Percentiles rank a stretch among this genome's conserved stretches.
Conservation (phyloP, 2,797 vertebrate species). For the Euphonia xanthogaster region DNA sequence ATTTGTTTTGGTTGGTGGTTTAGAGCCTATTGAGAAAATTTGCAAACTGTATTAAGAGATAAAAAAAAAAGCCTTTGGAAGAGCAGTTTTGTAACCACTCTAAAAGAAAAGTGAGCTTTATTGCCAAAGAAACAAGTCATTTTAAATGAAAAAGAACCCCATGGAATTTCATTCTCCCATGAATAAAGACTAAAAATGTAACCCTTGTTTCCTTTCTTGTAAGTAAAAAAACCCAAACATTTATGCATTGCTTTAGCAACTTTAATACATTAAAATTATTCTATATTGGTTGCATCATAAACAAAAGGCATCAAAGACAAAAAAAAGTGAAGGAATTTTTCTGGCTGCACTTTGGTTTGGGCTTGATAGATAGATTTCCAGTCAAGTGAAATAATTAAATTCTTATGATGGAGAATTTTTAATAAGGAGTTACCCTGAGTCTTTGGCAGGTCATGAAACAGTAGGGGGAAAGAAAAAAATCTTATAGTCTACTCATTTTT, state of each 20-base stretch:
- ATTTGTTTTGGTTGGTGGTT: not conserved
- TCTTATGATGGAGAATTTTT: not conserved
- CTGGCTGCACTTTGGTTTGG: not conserved
- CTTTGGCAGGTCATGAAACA: not conserved
- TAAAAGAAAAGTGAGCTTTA: not conserved
- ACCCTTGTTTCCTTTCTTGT: not conserved
- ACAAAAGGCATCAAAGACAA: not conserved
- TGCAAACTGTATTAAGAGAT: not conserved
- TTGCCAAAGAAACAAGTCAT: not conserved
- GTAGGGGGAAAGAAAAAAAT: not conserved
- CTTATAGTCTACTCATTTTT: not conserved
- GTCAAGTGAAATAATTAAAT: not conserved
- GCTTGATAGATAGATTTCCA: not conserved
- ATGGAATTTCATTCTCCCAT: not conserved
- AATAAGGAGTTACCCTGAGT: not conserved
- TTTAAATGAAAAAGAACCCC: not conserved
- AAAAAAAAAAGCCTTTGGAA: not conserved
- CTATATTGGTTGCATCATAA: not conserved
- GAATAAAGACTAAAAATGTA: not conserved
- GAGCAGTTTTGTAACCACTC: not conserved
- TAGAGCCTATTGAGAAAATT: conserved; percentile 1
- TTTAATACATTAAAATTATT: not conserved
- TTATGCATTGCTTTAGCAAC: not conserved
- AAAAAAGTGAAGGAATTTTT: not conserved
- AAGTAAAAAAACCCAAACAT: not conserved